Percentiles rank a stretch among this genome's conserved stretches.
Conservation (phyloP, 2,888 invertebrate species). For the Nasonia oneida region DNA sequence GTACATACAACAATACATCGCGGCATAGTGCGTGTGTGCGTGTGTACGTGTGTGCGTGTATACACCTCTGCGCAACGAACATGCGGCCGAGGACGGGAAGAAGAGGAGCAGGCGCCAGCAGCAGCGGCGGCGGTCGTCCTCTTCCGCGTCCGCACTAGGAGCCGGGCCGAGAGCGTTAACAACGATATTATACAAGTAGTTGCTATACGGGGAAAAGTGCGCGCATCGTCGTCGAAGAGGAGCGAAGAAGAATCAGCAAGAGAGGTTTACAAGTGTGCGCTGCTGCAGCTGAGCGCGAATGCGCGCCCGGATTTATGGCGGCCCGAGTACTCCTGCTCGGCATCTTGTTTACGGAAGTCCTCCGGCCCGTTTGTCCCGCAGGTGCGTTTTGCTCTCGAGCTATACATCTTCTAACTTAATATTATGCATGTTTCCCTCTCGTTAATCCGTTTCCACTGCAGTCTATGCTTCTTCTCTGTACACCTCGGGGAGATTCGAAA, state of each 20-base stretch:
- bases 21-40: background rate
- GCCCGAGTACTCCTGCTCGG: constrained; percentile 78
- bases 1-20: background rate
- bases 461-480: no score
- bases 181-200: background rate
- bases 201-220: background rate
- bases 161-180: background rate
- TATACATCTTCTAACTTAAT: background rate
- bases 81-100: constrained; percentile 32
- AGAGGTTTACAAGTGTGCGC: background rate
- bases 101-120: background rate
- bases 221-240: background rate
- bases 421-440: background rate
- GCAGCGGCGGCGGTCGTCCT: constrained; percentile 22
- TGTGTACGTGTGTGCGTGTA: background rate
- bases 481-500: background rate
- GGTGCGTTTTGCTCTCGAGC: constrained; percentile 70
- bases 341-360: constrained; percentile 79
- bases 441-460: background rate
- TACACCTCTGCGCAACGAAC: constrained; percentile 16
- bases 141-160: constrained; percentile 21
- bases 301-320: constrained; percentile 78
- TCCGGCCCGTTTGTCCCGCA: constrained; percentile 76
- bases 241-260: background rate
- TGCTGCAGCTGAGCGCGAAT: constrained; percentile 68